Base-by-base conservation (phyloP, 92 coral and sea anemone genomes). In the Plumapathes pennacea region DNA sequence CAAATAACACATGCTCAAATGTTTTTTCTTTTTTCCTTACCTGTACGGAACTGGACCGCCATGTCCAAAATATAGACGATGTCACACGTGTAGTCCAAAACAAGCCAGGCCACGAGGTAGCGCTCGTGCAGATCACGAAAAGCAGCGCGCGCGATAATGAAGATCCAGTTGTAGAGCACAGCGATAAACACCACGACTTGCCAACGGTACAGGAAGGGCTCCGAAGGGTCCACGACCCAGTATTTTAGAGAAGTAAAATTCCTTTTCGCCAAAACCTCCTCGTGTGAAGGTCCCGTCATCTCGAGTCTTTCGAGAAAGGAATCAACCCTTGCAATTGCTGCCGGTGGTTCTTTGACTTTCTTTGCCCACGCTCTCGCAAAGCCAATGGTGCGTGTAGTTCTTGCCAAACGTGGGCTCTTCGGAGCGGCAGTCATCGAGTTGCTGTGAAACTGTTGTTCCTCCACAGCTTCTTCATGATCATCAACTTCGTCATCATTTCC, bases 91-190 rank as follows among this genome's bases (percentile, higher is more conserved):
- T 84, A 84, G 38, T 84, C 90, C 59, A 84, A 23, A 23, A 60
- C 67, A 61, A 84, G 65, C 90, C 90, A 84, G 14, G 59, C 17
- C 3, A 42, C 32, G 36, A 57, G 18, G 36, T 38, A 43, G 4
- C 54, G 62, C 9, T 32, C 25, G 21, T 84, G 90, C 46, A 84
- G 53, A 24, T 84, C 57, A 26, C 48, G 31, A 23, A 84, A 84
- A 33, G 84, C 73, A 13, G 60, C 53, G 14, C 90, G 71, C 2
- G 90, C 90, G 24, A 77, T 84, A 19, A 84, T 84, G 67, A 84
- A 84, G 1, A 84, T 46, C 48, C 64, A 77, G 69, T 78, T 75
- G 41, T 75, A 70, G 63, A 82, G 28, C 40, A 82, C 85, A 17
- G 78, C 88, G 17, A 71, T 13, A 1, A 85, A 32, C 5, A 85